These are phyloP conservation scores for Corydoras maculifer DNA, from an alignment of 2,113 vertebrate genomes.

Conservation along the genomic window DNA sequence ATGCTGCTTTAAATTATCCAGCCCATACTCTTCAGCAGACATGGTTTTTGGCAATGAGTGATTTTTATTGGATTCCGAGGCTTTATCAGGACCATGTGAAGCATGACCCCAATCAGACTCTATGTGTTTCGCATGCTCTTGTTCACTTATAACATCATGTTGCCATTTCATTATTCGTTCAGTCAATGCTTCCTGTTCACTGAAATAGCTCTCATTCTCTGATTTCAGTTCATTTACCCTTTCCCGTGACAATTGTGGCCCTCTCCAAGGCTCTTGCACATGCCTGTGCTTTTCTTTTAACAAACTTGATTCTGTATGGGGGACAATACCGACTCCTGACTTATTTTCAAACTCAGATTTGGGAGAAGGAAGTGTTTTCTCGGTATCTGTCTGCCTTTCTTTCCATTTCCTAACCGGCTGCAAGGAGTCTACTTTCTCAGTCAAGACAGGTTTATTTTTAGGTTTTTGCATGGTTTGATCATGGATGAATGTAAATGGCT, in stretches of 20 bases:
- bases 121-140: constrained; percentile 44
- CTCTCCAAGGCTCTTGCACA: constrained; percentile 44
- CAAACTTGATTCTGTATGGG: constrained; percentile 36
- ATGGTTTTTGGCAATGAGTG: no score
- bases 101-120: constrained; percentile 47
- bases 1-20: no score
- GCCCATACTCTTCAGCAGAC: no score
- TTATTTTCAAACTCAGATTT: constrained; percentile 29
- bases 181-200: constrained; percentile 63
- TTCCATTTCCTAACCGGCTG: constrained; percentile 2
- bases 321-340: constrained; percentile 27
- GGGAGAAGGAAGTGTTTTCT: constrained; percentile 26
- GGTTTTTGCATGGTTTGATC: constrained; percentile 49
- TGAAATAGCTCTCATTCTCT: constrained; percentile 56
- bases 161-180: constrained; percentile 71
- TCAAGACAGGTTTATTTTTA: constrained; percentile 60
- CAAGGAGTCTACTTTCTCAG: constrained; percentile 57
- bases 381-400: constrained; percentile 30
- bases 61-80: constrained; percentile 15
- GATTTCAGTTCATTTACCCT: constrained; percentile 61
- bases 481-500: not conserved
- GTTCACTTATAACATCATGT: constrained; percentile 62
- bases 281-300: constrained; percentile 39
- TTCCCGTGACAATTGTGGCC: constrained; percentile 61
- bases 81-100: constrained; percentile 7